These are phyloP conservation scores for Sorex fumeus DNA, from an alignment of 2,113 vertebrate species.

Conservation along the genomic window DNA sequence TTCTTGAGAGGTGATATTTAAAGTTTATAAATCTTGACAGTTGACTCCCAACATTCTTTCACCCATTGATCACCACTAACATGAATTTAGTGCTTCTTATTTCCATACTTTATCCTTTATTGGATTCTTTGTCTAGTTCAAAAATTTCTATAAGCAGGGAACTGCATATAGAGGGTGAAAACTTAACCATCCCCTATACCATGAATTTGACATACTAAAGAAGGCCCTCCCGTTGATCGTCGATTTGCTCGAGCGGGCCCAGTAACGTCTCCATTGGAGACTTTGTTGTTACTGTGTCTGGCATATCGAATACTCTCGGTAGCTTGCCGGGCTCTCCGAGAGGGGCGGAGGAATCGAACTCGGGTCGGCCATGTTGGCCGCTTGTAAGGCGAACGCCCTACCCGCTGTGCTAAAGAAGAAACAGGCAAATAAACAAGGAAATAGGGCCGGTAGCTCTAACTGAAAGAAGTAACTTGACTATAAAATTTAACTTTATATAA, in stretches of 20 bases:
- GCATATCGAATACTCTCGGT: no score
- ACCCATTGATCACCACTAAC: neutral
- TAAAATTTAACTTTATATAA: neutral
- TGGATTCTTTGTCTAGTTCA: neutral
- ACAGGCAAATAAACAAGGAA: neutral
- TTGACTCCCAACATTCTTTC: conserved; percentile 18
- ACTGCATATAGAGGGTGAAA: neutral
- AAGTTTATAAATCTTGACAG: neutral
- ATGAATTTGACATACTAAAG: neutral
- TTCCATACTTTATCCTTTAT: neutral
- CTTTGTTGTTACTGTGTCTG: no score
- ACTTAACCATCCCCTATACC: neutral
- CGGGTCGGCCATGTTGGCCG: no score
- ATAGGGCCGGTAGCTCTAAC: neutral
- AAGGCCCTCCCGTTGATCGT: no score
- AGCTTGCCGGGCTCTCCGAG: no score
- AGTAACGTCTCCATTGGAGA: no score
- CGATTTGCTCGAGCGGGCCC: no score
- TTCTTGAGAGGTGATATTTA: neutral
- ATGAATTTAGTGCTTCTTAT: neutral
- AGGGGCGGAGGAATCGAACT: no score
- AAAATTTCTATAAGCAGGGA: neutral
- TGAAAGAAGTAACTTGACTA: neutral
- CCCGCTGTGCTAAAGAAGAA: neutral
- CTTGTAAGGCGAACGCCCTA: no score